Conservation (phyloP, 2,888 invertebrate species). For the Mallateleia sp. region DNA sequence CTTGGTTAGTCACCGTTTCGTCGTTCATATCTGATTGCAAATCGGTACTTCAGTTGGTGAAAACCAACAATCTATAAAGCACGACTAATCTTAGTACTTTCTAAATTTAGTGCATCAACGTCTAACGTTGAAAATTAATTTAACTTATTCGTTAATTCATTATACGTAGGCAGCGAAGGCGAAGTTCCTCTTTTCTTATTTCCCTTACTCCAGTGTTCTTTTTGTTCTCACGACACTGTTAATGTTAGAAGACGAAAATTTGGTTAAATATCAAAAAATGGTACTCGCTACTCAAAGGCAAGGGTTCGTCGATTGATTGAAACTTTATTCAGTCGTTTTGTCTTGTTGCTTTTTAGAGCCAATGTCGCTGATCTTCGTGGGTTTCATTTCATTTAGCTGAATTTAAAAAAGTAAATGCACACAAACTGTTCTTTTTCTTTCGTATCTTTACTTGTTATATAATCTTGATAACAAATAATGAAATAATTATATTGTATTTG, state of each 20-base stretch:
- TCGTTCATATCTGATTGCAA: conserved; percentile 7
- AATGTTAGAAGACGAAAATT: conserved; percentile 15
- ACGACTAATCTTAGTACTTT: conserved; percentile 55
- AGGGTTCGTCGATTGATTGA: conserved; percentile 38
- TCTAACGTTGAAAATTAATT: conserved; percentile 46
- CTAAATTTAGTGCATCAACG: conserved; percentile 47
- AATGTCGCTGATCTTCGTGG: neutral
- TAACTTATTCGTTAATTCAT: conserved; percentile 49
- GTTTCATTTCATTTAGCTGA: neutral
- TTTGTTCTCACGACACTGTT: conserved; percentile 5
- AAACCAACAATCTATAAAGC: conserved; percentile 52
- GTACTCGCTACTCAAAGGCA: conserved; percentile 37
- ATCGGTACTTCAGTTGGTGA: neutral
- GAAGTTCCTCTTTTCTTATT: conserved; percentile 5
- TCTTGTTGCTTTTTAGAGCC: conserved; percentile 5
- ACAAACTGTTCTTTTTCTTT: too few species aligned
- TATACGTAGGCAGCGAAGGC: conserved; percentile 51
- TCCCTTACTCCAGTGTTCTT: conserved; percentile 12
- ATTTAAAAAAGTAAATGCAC: conserved; percentile 18
- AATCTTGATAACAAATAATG: too few species aligned
- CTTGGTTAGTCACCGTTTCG: conserved; percentile 15
- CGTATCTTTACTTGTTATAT: too few species aligned
- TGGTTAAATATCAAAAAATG: conserved; percentile 34
- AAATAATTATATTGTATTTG: too few species aligned
- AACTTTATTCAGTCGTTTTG: neutral